phyloP scores from a whole-genome alignment of 1,140 invertebrate species.

The Mizuhopecten yessoensis region DNA sequence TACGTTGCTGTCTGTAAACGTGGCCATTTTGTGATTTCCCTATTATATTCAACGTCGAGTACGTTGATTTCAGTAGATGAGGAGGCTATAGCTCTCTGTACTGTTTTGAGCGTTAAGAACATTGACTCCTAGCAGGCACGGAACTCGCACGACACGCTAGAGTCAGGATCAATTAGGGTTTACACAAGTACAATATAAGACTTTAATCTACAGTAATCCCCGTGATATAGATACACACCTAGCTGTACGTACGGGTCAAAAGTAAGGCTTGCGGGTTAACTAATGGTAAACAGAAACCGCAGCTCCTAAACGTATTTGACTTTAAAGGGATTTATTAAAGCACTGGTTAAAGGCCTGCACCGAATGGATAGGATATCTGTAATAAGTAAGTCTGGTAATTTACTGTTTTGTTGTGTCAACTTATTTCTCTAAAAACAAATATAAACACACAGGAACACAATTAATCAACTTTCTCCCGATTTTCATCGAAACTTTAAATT shows the following conservation, averaged over 20 bases:
- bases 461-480: no score
- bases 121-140: not conserved
- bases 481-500: no score
- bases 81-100: no score
- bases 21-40: no score
- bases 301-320: conserved; percentile 32
- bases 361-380: not conserved
- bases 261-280: not conserved
- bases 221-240: not conserved
- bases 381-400: no score
- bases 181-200: not conserved
- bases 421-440: no score
- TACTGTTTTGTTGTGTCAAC: no score
- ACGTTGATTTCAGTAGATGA: no score
- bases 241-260: not conserved
- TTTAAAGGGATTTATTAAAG: not conserved
- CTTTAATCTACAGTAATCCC: not conserved
- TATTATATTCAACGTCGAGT: no score
- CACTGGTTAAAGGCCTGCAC: not conserved
- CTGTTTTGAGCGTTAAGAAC: no score
- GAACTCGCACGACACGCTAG: not conserved
- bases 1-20: no score
- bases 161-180: not conserved
- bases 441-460: no score
- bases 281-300: not conserved